Evolutionary conservation across 2,888 invertebrate genomes (phyloP), one percentile per base, ranked within the genome.

Genomic region (Thymelicus acteon): DNA sequence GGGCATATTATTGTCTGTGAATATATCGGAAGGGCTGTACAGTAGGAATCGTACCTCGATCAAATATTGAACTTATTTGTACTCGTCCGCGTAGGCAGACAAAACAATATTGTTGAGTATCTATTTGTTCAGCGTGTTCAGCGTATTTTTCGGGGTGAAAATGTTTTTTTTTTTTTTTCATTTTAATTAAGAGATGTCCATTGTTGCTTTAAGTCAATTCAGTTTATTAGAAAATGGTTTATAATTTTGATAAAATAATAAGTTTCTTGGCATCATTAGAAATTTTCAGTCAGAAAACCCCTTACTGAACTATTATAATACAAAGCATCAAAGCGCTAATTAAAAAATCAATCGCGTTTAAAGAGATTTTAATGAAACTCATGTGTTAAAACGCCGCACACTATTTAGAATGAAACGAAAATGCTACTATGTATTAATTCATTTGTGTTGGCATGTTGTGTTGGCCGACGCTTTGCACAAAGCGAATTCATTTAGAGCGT

Each of bases 401-500:
- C 49, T 52, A 52, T 52, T 52, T 19, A 52, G 49, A 19, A 52
- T 19, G 49, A 52, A 52, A 52, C 49, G 49, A 52, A 52, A 52
- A 52, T 24, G 8, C 47, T 39, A n/a, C 13, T 60, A 54, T 54
- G 54, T 24, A 54, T 54, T 54, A 54, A 54, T 54, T 54, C 54
- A 54, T 54, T 54, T 54, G 54, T 54, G 19, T 49, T 49, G n/a
- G 3, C 24, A 24, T n/a, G n/a, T n/a, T 24, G 24, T 24, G 8
- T 12, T 24, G 54, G 24, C 10, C 10, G 54, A 19, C 54, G 24
- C 54, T 24, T 24, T 0, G 54, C 54, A 54, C 54, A 54, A 54
- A 24, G 54, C 54, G 54, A 54, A 54, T 54, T 54, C 54, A 54
- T 54, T 54, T 19, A 54, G 54, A 54, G 54, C 54, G 54, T 54